Base-by-base conservation (phyloP, 2,888 invertebrate species). In the Smittia aterrima region DNA sequence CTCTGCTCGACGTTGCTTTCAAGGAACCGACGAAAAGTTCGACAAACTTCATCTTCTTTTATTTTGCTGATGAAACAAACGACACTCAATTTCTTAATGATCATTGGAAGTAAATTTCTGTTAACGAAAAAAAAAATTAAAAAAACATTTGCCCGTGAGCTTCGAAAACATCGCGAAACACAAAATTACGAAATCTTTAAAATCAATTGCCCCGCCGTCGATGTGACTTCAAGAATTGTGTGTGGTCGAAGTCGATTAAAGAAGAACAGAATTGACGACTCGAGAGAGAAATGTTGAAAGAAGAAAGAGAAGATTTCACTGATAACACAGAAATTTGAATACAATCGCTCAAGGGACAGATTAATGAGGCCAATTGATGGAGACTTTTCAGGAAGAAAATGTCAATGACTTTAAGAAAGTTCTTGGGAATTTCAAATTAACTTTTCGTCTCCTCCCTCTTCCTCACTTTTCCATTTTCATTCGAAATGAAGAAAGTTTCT, bases 171-270 rank as follows among this genome's bases (percentile, higher is more conserved):
- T 53, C 18, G 4, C 20, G 53, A 47, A 47, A 24, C 70, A 70
- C 47, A n/a, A 70, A 70, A 70, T 70, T 68, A 68, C 47, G n/a
- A n/a, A 68, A 22, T 68, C 66, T 68, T 68, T 70, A 47, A 64
- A 70, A 70, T 70, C 70, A 70, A 70, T 70, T 70, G 47, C 70
- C n/a, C n/a, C n/a, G n/a, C n/a, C n/a, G 27, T 54, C 41, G 32
- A 22, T 64, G 64, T 67, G 67, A 41, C 41, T 41, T 40, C 32
- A 20, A 25, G n/a, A 24, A 22, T 20, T 70, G 70, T 53, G 70
- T 70, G 70, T 70, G 70, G 70, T 70, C 70, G 70, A 11, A 3
- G 47, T 16, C 3, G 13, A 47, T 11, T 2, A 6, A 47, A 47
- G 16, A 18, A 18, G 53, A 18, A 16, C 53, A 6, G 2, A 3